A percentile compares a stretch with the other conserved stretches of the same genome.
These are phyloP conservation scores for Rhabdophis nuchalis DNA, from an alignment of 2,797 vertebrate species.

Conservation along the genomic window DNA sequence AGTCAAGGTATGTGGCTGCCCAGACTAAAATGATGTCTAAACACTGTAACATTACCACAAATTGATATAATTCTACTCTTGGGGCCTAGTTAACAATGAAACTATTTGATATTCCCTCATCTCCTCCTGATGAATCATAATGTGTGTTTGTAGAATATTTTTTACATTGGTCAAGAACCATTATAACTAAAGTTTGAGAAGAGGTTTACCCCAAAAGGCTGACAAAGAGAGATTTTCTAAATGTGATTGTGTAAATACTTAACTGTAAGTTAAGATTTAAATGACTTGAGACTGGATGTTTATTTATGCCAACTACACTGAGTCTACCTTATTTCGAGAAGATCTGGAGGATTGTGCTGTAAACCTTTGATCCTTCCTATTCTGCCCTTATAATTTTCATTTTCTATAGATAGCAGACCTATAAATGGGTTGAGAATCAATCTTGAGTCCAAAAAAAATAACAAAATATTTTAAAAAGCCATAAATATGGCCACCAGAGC, in stretches of 20 bases:
- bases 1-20: background rate
- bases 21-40: constrained; percentile 6
- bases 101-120: constrained; percentile 3
- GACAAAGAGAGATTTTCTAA: background rate
- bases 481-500: background rate
- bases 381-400: background rate
- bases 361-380: background rate
- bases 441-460: background rate
- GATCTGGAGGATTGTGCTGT: background rate
- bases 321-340: background rate
- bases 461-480: background rate
- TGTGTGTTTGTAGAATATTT: background rate
- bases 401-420: background rate
- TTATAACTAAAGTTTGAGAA: background rate
- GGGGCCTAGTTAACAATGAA: background rate
- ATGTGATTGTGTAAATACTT: background rate
- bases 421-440: background rate
- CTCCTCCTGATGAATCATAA: constrained; percentile 9
- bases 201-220: background rate
- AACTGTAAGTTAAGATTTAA: background rate
- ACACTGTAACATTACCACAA: constrained; percentile 24
- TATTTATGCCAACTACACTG: background rate
- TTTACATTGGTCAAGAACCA: background rate
- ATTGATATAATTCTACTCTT: constrained; percentile 23
- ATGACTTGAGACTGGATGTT: background rate